These are phyloP conservation scores for Rhynchotus rufescens DNA, from an alignment of 2,797 vertebrate species.

Conservation along the genomic window DNA sequence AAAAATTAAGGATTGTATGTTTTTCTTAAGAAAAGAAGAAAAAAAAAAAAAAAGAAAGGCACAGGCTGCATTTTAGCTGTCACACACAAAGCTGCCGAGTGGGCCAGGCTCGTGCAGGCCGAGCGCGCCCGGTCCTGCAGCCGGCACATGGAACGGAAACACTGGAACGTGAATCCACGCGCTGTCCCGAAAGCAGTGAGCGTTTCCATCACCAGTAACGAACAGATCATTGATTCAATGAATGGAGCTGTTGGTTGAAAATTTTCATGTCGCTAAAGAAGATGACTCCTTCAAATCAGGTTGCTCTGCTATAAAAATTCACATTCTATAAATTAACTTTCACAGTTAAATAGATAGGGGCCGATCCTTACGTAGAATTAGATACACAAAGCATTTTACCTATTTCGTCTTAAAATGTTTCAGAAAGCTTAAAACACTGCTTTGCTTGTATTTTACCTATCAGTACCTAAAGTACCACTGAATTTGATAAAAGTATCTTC, in stretches of 20 bases:
- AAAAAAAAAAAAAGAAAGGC: constrained; percentile 43
- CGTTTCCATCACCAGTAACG: not conserved
- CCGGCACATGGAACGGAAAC: constrained; percentile 14
- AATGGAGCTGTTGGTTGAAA: constrained; percentile 18
- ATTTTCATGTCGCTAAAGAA: constrained; percentile 44
- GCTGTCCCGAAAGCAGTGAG: not conserved
- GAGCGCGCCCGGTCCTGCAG: not conserved
- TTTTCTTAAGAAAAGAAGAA: constrained; percentile 13
- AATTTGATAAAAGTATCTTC: not conserved
- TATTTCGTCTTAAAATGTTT: not conserved
- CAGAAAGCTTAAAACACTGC: constrained; percentile 19
- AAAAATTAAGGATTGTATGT: not conserved
- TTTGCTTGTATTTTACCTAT: not conserved
- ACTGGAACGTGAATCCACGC: constrained; percentile 35
- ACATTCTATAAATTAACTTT: constrained; percentile 81
- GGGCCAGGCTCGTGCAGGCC: too few species aligned
- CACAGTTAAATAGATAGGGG: constrained; percentile 76
- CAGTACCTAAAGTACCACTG: not conserved
- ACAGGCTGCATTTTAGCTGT: constrained; percentile 40
- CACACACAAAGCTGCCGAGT: not conserved
- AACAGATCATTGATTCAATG: constrained; percentile 58
- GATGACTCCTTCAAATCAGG: constrained; percentile 71
- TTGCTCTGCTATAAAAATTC: constrained; percentile 75
- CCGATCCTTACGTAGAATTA: constrained; percentile 26
- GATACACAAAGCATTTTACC: not conserved